Base-by-base conservation (phyloP, 1,140 invertebrate genomes). In the Archivesica marissinica region DNA sequence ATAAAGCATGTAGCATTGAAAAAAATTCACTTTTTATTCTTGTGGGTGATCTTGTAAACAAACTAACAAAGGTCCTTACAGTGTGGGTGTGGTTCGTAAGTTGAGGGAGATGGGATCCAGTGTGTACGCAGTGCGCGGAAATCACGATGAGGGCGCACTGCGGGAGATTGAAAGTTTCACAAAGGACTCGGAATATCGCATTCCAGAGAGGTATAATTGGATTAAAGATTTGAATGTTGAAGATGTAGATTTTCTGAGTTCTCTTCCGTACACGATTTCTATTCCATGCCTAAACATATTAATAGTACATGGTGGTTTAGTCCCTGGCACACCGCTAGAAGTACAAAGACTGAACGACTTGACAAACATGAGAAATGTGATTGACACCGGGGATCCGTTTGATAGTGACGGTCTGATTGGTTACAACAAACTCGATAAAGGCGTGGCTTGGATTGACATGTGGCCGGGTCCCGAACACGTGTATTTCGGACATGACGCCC, bases 401-500 rank as follows among this genome's bases (percentile, higher is more conserved):
- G 64, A 85, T 11, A 85, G 68, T 1, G 74, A 66, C 3, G 83
- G 76, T 3, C 23, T 90, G 2, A 56, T 70, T 23, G 87, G 86
- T 13, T 74, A 86, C n/a, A 91, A 90, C 23, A 54, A 86, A 6
- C 17, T 25, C 0, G 86, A 87, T 41, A 56, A 81, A 70, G 93
- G 93, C n/a, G 87, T 87, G 11, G 56, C 91, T 6, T 94, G 94
- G 94, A 90, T 90, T n/a, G 86, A 90, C 2, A 6, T 89, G 11
- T 94, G 94, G 94, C 33, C 25, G 13, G 94, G 94, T 0, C 94
- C 94, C 9, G 74, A 92, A 56, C 93, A 94, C 89, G 91, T 94
- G 11, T 94, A 94, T 88, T 94, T 93, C 82, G 94, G 94, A 44
- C 94, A 94, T 77, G 93, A 94, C 88, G 93, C 93, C 0, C 84